Conservation (phyloP, 2,888 invertebrate genomes). For the Lithophane ornitopus region DNA sequence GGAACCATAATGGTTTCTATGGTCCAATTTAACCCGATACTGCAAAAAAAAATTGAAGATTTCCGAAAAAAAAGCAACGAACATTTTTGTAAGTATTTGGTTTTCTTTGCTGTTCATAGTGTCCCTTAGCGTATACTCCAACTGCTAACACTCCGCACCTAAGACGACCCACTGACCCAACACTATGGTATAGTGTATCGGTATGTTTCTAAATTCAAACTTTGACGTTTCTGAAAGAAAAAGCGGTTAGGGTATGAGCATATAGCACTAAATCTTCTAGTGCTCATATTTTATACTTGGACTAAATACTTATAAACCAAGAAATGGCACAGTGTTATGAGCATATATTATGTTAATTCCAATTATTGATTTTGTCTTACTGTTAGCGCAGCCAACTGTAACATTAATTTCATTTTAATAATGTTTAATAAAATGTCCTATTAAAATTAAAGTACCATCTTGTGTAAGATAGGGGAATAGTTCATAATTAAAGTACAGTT, state of each 20-base stretch:
- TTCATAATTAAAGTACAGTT: neutral
- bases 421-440: neutral
- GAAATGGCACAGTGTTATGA: neutral
- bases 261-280: neutral
- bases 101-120: too few relatives aligned
- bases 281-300: neutral
- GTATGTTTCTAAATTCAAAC: neutral
- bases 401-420: neutral
- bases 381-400: neutral
- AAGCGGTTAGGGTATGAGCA: neutral
- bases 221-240: neutral
- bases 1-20: too few relatives aligned
- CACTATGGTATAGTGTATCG: neutral
- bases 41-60: too few relatives aligned
- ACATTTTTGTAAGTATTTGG: too few relatives aligned
- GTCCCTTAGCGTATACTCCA: too few relatives aligned
- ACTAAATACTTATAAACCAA: neutral
- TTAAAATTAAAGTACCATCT: conserved; percentile 4
- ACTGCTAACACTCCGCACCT: too few relatives aligned
- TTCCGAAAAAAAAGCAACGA: too few relatives aligned
- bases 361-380: neutral
- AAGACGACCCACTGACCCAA: too few relatives aligned
- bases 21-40: too few relatives aligned
- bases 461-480: conserved; percentile 5
- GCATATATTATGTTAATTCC: neutral